Evolutionary conservation across 2,113 vertebrate genomes (phyloP).

Genomic region (Vombatus ursinus): DNA sequence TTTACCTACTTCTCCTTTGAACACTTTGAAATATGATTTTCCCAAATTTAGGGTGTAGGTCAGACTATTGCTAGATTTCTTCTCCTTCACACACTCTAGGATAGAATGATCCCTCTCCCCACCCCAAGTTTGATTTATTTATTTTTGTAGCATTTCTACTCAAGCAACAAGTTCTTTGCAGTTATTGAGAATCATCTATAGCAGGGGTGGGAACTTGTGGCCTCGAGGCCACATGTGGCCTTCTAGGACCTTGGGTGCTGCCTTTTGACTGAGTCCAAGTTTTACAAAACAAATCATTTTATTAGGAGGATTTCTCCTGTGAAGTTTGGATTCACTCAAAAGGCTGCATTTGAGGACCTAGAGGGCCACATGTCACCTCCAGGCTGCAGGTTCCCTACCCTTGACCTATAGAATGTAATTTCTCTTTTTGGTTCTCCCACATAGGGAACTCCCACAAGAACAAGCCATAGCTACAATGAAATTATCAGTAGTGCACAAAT

Average conservation of each 20-base stretch:
- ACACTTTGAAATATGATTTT: background rate
- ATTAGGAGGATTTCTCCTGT: too few species aligned
- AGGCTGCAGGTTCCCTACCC: too few species aligned
- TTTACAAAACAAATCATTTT: too few species aligned
- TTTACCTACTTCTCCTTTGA: background rate
- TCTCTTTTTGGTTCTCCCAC: background rate
- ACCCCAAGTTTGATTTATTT: background rate
- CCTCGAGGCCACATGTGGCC: too few species aligned
- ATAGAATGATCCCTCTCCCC: background rate
- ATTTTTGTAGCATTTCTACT: background rate
- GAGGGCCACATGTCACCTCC: too few species aligned
- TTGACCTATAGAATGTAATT: background rate
- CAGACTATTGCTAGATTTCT: background rate
- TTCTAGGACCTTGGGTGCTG: too few species aligned
- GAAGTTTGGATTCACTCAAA: too few species aligned
- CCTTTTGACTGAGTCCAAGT: too few species aligned
- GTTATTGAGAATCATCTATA: background rate
- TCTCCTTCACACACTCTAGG: background rate
- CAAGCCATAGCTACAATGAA: constrained; percentile 6
- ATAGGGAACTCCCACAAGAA: background rate
- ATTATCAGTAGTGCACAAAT: constrained; percentile 55
- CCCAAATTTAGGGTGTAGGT: background rate
- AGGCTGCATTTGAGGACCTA: too few species aligned
- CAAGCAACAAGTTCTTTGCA: background rate
- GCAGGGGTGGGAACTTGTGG: background rate